Conservation (phyloP, 2,113 vertebrate species). For the Setophaga kirtlandii region DNA sequence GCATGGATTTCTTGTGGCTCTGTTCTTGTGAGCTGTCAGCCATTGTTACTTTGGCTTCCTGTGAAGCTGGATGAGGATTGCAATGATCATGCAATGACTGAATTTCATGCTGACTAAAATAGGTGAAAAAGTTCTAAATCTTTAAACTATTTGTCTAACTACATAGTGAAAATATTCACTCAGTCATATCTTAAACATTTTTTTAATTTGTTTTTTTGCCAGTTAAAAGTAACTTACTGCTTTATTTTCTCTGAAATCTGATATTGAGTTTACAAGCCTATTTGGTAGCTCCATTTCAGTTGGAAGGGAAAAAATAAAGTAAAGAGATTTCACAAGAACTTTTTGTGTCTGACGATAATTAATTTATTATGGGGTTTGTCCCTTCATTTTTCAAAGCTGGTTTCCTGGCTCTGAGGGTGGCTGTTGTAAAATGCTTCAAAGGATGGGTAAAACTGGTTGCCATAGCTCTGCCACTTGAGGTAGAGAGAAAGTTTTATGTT, state of each 20-base stretch:
- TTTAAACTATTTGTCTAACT: not conserved
- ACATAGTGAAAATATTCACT: not conserved
- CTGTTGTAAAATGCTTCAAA: not conserved
- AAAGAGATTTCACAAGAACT: not conserved
- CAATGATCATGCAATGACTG: not conserved
- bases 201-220: not conserved
- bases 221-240: not conserved
- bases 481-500: not conserved
- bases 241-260: not conserved
- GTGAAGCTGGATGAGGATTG: not conserved
- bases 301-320: not conserved
- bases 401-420: not conserved
- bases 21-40: not conserved
- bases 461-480: not conserved
- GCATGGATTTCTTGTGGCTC: fast-evolving
- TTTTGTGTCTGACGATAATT: not conserved
- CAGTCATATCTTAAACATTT: not conserved
- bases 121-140: not conserved
- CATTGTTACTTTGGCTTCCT: not conserved
- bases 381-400: not conserved
- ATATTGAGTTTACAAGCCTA: not conserved
- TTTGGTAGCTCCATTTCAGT: not conserved
- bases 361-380: not conserved
- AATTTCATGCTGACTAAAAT: not conserved
- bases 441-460: not conserved